These are phyloP conservation scores for Liasis olivaceus DNA, from an alignment of 2,797 vertebrate genomes.

Conservation along the genomic window DNA sequence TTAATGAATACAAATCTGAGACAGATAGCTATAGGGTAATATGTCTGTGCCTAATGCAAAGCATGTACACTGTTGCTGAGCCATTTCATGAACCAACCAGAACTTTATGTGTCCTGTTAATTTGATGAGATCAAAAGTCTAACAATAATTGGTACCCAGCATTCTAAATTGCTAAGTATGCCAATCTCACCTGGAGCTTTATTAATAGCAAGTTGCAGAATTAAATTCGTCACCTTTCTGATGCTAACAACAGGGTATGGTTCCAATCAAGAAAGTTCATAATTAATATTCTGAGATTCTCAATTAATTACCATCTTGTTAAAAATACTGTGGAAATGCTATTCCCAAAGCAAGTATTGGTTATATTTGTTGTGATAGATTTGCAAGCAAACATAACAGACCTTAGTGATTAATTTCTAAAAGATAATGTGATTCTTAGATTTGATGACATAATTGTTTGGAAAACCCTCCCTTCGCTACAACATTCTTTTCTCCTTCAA, in stretches of 20 bases:
- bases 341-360: neutral
- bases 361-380: neutral
- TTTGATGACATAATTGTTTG: neutral
- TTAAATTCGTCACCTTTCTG: neutral
- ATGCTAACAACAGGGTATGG: neutral
- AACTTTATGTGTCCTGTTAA: neutral
- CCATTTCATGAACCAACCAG: neutral
- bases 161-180: neutral
- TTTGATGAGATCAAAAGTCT: neutral
- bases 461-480: neutral
- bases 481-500: neutral
- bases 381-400: neutral
- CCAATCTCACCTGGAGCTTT: neutral
- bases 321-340: neutral
- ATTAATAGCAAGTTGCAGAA: conserved; percentile 6
- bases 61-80: neutral
- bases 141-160: neutral
- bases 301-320: neutral
- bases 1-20: neutral
- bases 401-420: neutral
- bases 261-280: neutral
- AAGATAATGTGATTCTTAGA: neutral
- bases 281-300: neutral
- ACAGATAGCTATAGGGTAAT: neutral
- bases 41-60: neutral